Evolutionary conservation across 2,888 invertebrate genomes (phyloP), one percentile per base, ranked within the genome.

Genomic region (Apomyelois bistriatella): DNA sequence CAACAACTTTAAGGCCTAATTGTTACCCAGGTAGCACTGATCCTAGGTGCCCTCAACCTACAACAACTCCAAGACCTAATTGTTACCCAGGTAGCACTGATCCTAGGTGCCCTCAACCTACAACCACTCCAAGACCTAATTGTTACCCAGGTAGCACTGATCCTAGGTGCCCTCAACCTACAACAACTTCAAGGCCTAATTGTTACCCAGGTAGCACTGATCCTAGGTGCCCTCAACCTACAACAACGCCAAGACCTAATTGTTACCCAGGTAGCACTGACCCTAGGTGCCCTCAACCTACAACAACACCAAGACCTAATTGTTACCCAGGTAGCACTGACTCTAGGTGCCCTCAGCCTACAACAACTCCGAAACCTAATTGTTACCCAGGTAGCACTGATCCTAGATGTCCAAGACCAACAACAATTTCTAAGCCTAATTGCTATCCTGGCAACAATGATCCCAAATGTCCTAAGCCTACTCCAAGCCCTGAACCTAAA

Each of bases 41-140:
- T 66, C 74, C 67, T 0, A 60, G 5, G 2, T 28, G 28, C 7
- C 28, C 28, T 5, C 61, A 28, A 53, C 61, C 70, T 1, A 70
- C 69, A 5, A 69, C 70, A 4, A n/a, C n/a, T n/a, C 57, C 66
- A 4, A 58, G 56, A 32, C 64, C 64, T 0, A 59, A 9, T n/a
- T 36, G 48, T 12, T 48, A 36, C 10, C 48, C 72, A n/a, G 75
- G 73, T 4, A 61, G 61, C 7, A 66, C 48, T 5, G 72, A 74
- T 57, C 64, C 70, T 1, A 64, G 56, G 1, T 82, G 82, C 58
- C 75, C 77, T 0, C 58, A 61, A 22, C 63, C 64, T 0, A 63
- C 64, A 0, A 62, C 64, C 4, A 53, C 41, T 13, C 59, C 62
- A 28, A n/a, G n/a, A n/a, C n/a, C n/a, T n/a, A n/a, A n/a, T n/a